Percentiles rank a stretch among this genome's conserved stretches.
Evolutionary conservation across 1,140 invertebrate species (phyloP).

Genomic region (Trichomalopsis sarcophagae): DNA sequence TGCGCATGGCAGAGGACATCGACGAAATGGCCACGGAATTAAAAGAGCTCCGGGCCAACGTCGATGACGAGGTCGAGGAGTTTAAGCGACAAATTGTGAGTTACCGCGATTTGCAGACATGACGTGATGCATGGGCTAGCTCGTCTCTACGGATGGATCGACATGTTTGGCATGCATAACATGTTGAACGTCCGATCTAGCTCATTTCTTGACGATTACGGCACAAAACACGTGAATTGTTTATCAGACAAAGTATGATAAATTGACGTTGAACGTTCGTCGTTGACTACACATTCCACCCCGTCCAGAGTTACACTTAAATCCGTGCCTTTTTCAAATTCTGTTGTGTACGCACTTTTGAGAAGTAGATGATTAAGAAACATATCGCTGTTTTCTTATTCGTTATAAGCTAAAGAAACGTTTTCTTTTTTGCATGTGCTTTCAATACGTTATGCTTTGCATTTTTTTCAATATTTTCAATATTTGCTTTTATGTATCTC

Average conservation of each 20-base stretch:
- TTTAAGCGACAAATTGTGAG: slow-evolving; percentile 82
- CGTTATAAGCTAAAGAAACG: background rate
- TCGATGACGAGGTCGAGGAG: slow-evolving; percentile 79
- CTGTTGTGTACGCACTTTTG: slow-evolving; percentile 17
- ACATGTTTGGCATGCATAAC: slow-evolving; percentile 19
- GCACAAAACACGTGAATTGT: slow-evolving; percentile 4
- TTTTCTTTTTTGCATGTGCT: slow-evolving; percentile 38
- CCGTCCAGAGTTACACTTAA: background rate
- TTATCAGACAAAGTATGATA: background rate
- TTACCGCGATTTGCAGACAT: slow-evolving; percentile 69
- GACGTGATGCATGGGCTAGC: background rate
- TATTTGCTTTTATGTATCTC: background rate
- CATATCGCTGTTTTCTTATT: slow-evolving; percentile 18
- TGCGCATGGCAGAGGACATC: slow-evolving; percentile 78
- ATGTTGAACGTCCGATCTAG: slow-evolving; percentile 11
- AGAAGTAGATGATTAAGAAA: slow-evolving; percentile 6
- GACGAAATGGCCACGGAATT: slow-evolving; percentile 79
- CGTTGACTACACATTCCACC: slow-evolving; percentile 11
- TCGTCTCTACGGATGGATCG: background rate
- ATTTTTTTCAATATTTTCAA: slow-evolving; percentile 19
- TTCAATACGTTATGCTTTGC: slow-evolving; percentile 21
- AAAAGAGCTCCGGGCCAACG: slow-evolving; percentile 77
- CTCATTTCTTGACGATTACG: background rate
- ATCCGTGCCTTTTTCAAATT: slow-evolving; percentile 5
- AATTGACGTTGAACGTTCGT: background rate